Base-by-base conservation (phyloP, 2,113 vertebrate species). In the Pangasianodon hypophthalmus region DNA sequence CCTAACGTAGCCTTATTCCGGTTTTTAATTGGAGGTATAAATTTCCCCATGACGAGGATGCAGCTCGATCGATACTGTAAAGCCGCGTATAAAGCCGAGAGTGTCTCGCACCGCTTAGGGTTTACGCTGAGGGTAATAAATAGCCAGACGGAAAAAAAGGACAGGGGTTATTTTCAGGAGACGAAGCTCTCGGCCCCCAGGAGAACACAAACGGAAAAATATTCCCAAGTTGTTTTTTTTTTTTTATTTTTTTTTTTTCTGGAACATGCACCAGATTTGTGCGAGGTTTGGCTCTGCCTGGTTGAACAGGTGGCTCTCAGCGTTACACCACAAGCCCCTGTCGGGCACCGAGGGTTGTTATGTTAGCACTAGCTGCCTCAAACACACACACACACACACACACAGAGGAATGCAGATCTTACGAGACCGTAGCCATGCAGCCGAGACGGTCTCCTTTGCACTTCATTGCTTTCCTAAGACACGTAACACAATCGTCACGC, bases 251-350 rank as follows among this genome's bases (percentile, higher is more conserved):
- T 5, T 81, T 81, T 54, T 18, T 32, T 81, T n/a, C 14, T 54
- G 26, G 14, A 81, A 32, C 16, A 54, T 3, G 7, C 18, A 24
- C 8, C 48, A 56, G 48, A 71, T 71, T 11, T 44, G 19, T 8
- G 41, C 7, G n/a, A 62, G 26, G 8, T 52, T 52, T 69, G 46
- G 60, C 60, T 82, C 24, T 1, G 44, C 10, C 44, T 19, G 29
- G 82, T 44, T 41, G 41, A 88, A 88, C 88, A 85, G 88, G 88
- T 89, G 88, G 77, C 69, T 44, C 58, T 44, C 71, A 62, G 87
- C 11, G 16, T 46, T 44, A 64, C 24, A 24, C 21, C 82, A 79
- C 64, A 62, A 67, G 46, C 56, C 56, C 21, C 77, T 64, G 58
- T 62, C 24, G 58, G 64, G 84, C 48, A 87, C 83, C 11, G 21